These are phyloP conservation scores for Parnassius orleans DNA, from an alignment of 2,888 invertebrate genomes.

Conservation along the genomic window DNA sequence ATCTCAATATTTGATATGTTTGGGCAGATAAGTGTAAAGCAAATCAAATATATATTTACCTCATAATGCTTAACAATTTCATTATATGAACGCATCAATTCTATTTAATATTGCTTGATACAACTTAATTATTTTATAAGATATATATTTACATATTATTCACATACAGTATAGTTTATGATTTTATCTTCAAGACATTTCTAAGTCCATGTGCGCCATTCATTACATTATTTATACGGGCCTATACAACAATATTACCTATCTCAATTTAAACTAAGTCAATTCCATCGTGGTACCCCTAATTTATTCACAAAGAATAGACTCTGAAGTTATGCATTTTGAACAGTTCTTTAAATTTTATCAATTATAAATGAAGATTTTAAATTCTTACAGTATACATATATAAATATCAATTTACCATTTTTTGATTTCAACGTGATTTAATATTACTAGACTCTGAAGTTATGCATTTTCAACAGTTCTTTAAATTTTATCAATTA, in stretches of 20 bases:
- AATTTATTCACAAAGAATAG: conserved; percentile 1
- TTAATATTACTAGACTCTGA: conserved; percentile 2
- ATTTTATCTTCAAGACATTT: conserved; percentile 7
- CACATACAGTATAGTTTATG: no score
- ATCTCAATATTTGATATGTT: no score
- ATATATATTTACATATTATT: no score
- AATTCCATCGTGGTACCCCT: conserved; percentile 11
- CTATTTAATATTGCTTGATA: neutral
- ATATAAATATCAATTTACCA: neutral
- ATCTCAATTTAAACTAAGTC: conserved; percentile 1
- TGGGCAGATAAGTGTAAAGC: no score
- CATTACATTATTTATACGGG: neutral
- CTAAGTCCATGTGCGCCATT: conserved; percentile 16
- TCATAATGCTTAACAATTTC: no score
- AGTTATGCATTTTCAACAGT: neutral
- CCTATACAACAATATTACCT: neutral
- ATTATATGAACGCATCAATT: no score
- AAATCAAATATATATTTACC: no score
- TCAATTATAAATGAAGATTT: neutral
- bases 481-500: neutral
- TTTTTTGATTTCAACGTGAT: neutral
- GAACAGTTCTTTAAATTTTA: neutral
- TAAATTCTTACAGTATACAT: neutral
- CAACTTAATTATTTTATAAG: neutral
- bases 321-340: neutral